Evolutionary conservation across 2,888 invertebrate species (phyloP).

Genomic region (Mactromeris polynyma): DNA sequence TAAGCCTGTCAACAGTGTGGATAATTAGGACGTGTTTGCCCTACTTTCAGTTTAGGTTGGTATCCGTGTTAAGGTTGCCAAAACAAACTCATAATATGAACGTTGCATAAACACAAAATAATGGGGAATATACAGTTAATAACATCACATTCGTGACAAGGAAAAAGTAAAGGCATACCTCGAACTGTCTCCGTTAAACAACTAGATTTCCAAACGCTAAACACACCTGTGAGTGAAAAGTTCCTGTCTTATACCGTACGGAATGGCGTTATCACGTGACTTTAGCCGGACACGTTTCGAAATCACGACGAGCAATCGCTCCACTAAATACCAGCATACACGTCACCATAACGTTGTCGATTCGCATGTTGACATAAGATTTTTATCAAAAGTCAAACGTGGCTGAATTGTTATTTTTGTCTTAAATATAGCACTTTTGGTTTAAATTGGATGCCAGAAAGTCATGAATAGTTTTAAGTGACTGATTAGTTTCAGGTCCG

Average conservation of each 20-base stretch:
- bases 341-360: not conserved
- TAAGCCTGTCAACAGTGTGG: not conserved
- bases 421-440: no score
- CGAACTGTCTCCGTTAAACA: not conserved
- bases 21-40: not conserved
- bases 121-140: no score
- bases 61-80: no score
- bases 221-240: not conserved
- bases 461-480: no score
- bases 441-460: no score
- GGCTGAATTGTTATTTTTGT: no score
- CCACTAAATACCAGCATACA: not conserved
- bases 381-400: no score
- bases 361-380: no score
- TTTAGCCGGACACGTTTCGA: conserved; percentile 22
- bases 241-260: not conserved
- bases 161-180: not conserved
- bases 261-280: conserved; percentile 29
- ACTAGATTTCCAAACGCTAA: not conserved
- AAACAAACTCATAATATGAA: not conserved
- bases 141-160: no score
- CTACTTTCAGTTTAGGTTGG: conserved; percentile 28
- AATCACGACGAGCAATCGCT: conserved; percentile 8
- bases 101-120: not conserved
- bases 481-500: no score